Evolutionary conservation across 2,113 vertebrate species (phyloP), one percentile per base, ranked within the genome.

Genomic region (Colossoma macropomum): DNA sequence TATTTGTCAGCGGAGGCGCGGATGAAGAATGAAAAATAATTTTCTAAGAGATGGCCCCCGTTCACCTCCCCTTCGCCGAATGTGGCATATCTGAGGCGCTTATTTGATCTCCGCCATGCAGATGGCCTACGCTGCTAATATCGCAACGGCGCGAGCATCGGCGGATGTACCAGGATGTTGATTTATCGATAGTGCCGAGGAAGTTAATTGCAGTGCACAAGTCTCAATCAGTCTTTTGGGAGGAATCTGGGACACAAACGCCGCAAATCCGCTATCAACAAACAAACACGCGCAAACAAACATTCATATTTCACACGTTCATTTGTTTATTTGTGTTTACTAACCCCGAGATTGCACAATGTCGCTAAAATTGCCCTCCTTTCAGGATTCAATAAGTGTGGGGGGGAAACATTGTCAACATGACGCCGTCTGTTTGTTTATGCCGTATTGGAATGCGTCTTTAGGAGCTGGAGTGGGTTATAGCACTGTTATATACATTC

Each of bases 81-180:
- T 91, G 89, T 90, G 85, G 80, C 84, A 88, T 90, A 92, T 92
- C 88, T 88, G 81, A 75, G 72, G 89, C 90, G 85, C 83, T 92
- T 90, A 92, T 91, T 90, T 87, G 83, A 88, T 86, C 76, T 89
- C 91, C 92, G 74, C 95, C 90, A 94, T 95, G 95, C 86, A 95
- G 95, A 95, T 95, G 94, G 95, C 95, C 96, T 96, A 95, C 95
- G 95, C 93, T 93, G 95, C 96, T 97, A 96, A 98, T 98, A 97
- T 97, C 95, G 94, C 95, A 95, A 93, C 91, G 93, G 94, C 92
- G 93, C 93, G 94, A 95, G 96, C 95, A 96, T 95, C 95, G 96
- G 95, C 94, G 54, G 54, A 95, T 92, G 94, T 97, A 93, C 89
- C 95, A 96, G 93, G 95, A 96, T 95, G 94, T 96, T 97, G 97